These are phyloP conservation scores for Solenopsis fugax DNA, from an alignment of 1,140 invertebrate species.

Conservation along the genomic window DNA sequence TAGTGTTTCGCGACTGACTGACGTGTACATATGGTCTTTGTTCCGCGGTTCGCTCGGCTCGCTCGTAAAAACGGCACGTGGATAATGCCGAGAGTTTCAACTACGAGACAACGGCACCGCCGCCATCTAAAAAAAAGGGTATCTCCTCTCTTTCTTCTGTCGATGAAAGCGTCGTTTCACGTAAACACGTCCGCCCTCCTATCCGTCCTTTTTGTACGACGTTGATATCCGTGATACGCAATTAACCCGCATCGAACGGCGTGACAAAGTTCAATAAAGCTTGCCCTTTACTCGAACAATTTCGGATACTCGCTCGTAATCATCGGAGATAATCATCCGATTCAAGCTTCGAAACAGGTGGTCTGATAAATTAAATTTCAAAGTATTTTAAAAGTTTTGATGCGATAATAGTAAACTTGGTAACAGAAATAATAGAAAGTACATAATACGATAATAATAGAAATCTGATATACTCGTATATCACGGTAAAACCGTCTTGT, in stretches of 20 bases:
- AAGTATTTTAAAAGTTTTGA: not conserved
- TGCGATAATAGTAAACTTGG: not conserved
- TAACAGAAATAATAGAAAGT: too few relatives aligned
- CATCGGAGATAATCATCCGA: not conserved
- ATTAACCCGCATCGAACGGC: conserved; percentile 41
- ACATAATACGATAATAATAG: not conserved
- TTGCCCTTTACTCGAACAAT: not conserved
- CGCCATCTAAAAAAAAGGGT: not conserved
- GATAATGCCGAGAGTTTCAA: conserved; percentile 53
- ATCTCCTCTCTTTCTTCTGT: not conserved
- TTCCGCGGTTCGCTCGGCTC: conserved; percentile 29
- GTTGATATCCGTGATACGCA: conserved; percentile 40
- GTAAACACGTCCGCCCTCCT: conserved; percentile 15
- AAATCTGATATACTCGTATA: not conserved
- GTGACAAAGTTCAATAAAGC: conserved; percentile 48
- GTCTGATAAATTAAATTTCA: not conserved
- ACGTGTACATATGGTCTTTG: conserved; percentile 65
- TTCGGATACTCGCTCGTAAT: not conserved
- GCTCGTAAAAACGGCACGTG: conserved; percentile 56
- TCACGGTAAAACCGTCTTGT: not conserved
- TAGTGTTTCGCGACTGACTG: conserved; percentile 63
- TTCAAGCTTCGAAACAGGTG: not conserved
- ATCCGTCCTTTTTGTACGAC: conserved; percentile 22
- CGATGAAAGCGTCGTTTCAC: conserved; percentile 40
- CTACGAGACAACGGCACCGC: conserved; percentile 14